Evolutionary conservation across 1,140 invertebrate species (phyloP).

Genomic region (Cephus cinctus): DNA sequence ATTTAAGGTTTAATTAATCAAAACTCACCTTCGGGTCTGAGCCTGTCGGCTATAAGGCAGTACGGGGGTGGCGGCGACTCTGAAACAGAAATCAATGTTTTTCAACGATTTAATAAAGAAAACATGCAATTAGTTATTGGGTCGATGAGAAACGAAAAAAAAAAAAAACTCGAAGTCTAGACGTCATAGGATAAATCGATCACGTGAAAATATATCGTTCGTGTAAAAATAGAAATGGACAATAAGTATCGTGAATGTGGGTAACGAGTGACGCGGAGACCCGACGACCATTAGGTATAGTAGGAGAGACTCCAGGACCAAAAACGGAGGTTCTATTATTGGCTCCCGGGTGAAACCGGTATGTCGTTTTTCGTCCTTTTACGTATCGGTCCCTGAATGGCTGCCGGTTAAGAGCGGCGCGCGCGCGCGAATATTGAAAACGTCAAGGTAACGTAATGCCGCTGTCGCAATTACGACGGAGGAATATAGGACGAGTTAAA

Average conservation of each 20-base stretch:
- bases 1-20: too few species aligned
- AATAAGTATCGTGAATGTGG: too few species aligned
- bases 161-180: too few species aligned
- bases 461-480: background rate
- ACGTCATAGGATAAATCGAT: too few species aligned
- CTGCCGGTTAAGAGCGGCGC: constrained; percentile 16
- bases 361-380: constrained; percentile 28
- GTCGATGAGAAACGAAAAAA: too few species aligned
- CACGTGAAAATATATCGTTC: too few species aligned
- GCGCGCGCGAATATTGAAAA: constrained; percentile 18
- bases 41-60: constrained; percentile 65
- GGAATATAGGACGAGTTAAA: too few species aligned
- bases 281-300: constrained; percentile 20
- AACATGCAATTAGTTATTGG: constrained; percentile 8
- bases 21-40: constrained; percentile 70
- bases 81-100: constrained; percentile 54
- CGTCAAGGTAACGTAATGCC: constrained; percentile 23
- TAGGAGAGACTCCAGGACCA: constrained; percentile 25
- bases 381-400: constrained; percentile 19
- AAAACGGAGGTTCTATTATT: constrained; percentile 37
- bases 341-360: constrained; percentile 25
- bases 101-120: background rate
- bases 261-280: too few species aligned
- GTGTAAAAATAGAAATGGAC: too few species aligned
- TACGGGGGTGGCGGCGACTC: constrained; percentile 73